Base-by-base conservation (phyloP, 2,113 vertebrate species). In the Chlorocebus sabaeus region DNA sequence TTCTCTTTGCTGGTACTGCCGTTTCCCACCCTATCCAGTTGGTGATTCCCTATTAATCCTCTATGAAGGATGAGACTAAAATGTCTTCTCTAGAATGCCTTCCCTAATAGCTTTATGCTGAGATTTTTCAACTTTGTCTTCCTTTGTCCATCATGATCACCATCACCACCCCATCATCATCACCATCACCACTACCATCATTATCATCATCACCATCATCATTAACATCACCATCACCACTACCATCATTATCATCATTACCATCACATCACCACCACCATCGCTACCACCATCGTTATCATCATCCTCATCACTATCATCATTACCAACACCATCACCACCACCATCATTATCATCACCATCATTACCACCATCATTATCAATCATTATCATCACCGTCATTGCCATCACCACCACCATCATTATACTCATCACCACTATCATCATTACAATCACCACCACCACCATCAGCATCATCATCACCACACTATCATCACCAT, bases 381-480 rank as follows among this genome's bases (percentile, higher is more conserved):
- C 52, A 59, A 25, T 16, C 50, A 59, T 1, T 17, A 43, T 0
- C 30, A 89, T 1, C 11, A 61, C 2, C 8, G 12, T 1, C 50
- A 75, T 1, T 16, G 6, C 6, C n/a, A 59, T 2, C 17, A 40
- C 0, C 2, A 38, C 0, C 12, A 48, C 6, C 27, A 45, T 5
- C 13, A 84, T 11, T 1, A 76, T 1, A 43, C 6, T 4, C 40
- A 61, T 1, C 30, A 61, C 0, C 23, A 76, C 48, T 48, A 48
- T 48, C 48, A 48, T 48, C 48, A 48, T 48, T 13, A 48, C 1
- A 23, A 38, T 2, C 35, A 40, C 3, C 0, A 43, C 2, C 38
- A 43, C 12, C 16, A 32, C 1, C 10, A n/a, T 0, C 10, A 82
- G 0, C 22, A 40, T 0, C 6, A 67, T 35, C 27, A n/a, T 1